Evolutionary conservation across 2,113 vertebrate species (phyloP).

Genomic region (Desmodus rotundus): DNA sequence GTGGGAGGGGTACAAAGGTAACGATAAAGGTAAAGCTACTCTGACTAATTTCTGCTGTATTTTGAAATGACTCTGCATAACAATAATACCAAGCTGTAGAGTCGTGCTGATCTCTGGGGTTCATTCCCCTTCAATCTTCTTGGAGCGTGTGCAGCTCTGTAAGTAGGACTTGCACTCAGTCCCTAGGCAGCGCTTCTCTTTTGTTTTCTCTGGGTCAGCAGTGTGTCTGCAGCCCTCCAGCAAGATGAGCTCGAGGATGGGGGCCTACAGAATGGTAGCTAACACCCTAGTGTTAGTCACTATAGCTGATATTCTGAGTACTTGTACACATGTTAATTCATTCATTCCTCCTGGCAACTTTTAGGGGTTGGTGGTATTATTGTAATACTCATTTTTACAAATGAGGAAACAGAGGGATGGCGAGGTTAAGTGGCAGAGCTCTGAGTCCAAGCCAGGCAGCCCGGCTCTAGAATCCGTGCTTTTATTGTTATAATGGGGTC

Average conservation of each 20-base stretch:
- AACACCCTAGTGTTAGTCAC: neutral
- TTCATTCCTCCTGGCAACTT: neutral
- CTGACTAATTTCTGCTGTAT: neutral
- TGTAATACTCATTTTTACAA: neutral
- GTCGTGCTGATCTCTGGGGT: neutral
- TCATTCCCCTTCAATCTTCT: neutral
- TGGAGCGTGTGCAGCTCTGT: neutral
- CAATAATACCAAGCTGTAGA: neutral
- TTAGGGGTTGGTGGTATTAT: neutral
- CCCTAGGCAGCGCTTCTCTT: neutral
- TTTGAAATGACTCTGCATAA: neutral
- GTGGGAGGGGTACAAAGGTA: neutral
- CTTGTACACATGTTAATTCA: neutral
- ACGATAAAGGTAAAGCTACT: neutral
- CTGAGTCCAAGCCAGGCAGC: neutral
- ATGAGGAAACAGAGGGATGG: neutral
- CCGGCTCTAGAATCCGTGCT: neutral
- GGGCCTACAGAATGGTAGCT: neutral
- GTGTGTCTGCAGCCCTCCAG: neutral
- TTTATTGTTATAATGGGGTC: neutral
- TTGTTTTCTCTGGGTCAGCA: neutral
- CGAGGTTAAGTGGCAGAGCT: neutral
- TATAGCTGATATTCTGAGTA: neutral
- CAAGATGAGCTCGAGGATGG: neutral
- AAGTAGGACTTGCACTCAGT: neutral